Evolutionary conservation across 2,113 vertebrate genomes (phyloP).

Genomic region (Rhadina sibilatrix): DNA sequence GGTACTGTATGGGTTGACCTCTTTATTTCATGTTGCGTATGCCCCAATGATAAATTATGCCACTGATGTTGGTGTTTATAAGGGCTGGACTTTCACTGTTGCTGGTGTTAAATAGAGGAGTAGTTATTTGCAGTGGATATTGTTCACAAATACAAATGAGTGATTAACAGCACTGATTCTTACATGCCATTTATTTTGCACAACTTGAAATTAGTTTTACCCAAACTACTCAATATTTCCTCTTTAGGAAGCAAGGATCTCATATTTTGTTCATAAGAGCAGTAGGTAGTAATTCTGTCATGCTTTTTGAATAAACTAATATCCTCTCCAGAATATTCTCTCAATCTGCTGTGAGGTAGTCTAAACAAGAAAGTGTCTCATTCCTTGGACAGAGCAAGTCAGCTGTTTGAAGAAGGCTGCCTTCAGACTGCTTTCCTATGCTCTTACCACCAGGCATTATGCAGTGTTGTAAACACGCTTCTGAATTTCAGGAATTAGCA

Average conservation of each 20-base stretch:
- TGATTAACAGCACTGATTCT: neutral
- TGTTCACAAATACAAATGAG: neutral
- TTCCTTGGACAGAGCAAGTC: neutral
- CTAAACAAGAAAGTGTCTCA: neutral
- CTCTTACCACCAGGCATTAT: neutral
- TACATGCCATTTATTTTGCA: neutral
- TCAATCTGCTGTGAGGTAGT: neutral
- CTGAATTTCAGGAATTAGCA: neutral
- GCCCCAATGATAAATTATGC: neutral
- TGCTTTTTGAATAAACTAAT: neutral
- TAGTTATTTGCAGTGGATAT: neutral
- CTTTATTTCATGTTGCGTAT: neutral
- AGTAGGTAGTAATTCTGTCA: neutral
- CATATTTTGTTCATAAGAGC: rapidly evolving
- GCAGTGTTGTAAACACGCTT: neutral
- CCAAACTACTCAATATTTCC: neutral
- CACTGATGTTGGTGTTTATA: neutral
- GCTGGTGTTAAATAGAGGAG: neutral
- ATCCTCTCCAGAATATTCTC: neutral
- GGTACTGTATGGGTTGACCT: neutral
- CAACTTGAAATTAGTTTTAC: neutral
- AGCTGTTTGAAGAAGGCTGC: neutral
- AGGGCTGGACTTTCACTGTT: neutral
- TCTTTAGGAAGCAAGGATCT: neutral
- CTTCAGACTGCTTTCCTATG: neutral